Conservation (phyloP, 2,113 vertebrate species). For the Prolemur simus region DNA sequence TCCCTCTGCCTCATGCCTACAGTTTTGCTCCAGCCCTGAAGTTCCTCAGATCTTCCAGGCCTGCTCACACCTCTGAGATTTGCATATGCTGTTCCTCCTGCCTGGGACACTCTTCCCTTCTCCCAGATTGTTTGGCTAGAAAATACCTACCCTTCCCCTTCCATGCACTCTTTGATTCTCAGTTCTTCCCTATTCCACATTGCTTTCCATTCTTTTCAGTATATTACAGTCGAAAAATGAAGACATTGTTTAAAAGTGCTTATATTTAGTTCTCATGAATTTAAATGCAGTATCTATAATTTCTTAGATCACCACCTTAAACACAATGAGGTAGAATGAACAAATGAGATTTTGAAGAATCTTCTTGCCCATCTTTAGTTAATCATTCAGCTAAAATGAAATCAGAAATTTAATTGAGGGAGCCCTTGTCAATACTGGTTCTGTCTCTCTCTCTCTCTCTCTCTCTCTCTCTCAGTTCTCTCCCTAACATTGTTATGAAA, state of each 20-base stretch:
- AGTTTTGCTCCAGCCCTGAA: neutral
- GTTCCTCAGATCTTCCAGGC: neutral
- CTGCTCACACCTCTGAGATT: neutral
- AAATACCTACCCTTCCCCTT: neutral
- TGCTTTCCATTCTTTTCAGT: neutral
- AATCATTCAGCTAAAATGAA: neutral
- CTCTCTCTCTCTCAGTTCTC: neutral
- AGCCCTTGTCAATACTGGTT: neutral
- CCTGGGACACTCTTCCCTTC: neutral
- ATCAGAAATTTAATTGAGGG: neutral
- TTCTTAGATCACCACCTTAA: neutral
- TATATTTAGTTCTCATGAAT: neutral
- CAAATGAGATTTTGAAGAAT: conserved; percentile 35
- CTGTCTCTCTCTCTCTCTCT: neutral
- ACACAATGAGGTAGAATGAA: neutral
- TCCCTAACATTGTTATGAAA: neutral
- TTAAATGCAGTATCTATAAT: conserved; percentile 25
- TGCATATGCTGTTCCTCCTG: neutral
- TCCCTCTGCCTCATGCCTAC: neutral
- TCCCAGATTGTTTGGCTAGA: neutral
- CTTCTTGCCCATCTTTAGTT: neutral
- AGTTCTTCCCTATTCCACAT: neutral
- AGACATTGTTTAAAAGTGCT: neutral
- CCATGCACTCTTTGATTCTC: neutral
- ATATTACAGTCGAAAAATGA: neutral